phyloP scores from a whole-genome alignment of 2,797 vertebrate species.

The Pelobates cultripes region DNA sequence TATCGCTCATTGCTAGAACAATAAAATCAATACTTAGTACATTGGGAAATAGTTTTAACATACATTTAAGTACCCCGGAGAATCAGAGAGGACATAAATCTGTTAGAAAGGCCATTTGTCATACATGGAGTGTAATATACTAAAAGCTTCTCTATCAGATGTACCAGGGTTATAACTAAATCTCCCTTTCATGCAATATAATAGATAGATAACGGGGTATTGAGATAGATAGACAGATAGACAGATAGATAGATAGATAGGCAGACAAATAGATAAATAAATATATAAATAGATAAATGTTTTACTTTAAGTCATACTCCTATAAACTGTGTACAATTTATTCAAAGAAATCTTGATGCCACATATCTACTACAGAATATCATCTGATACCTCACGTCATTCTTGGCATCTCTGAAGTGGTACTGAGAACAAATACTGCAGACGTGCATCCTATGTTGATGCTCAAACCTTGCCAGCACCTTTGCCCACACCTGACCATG shows the following conservation, averaged over 20 bases:
- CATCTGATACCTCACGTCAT: too few relatives aligned
- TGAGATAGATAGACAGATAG: slow-evolving; percentile 28
- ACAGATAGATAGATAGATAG: slow-evolving; percentile 26
- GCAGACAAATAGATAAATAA: background rate
- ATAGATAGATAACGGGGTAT: slow-evolving; percentile 3
- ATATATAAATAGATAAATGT: too few relatives aligned
- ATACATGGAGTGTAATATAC: slow-evolving; percentile 45
- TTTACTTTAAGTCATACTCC: too few relatives aligned
- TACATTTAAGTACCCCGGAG: slow-evolving; percentile 56
- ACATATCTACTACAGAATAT: too few relatives aligned
- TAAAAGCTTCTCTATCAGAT: slow-evolving; percentile 46
- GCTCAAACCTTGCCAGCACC: too few relatives aligned
- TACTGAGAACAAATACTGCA: too few relatives aligned
- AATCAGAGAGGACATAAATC: slow-evolving; percentile 48
- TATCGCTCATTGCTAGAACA: slow-evolving; percentile 38
- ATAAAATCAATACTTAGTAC: slow-evolving; percentile 53
- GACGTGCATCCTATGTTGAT: too few relatives aligned
- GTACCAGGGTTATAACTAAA: slow-evolving; percentile 24
- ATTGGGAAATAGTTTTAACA: slow-evolving; percentile 57
- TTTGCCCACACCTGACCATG: too few relatives aligned
- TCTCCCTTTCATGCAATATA: slow-evolving; percentile 13
- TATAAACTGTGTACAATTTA: too few relatives aligned
- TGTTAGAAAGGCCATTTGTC: slow-evolving; percentile 53
- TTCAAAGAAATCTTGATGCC: too few relatives aligned
- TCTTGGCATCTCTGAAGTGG: too few relatives aligned